Conservation (phyloP, 2,797 vertebrate genomes). For the Rhinella marina region DNA sequence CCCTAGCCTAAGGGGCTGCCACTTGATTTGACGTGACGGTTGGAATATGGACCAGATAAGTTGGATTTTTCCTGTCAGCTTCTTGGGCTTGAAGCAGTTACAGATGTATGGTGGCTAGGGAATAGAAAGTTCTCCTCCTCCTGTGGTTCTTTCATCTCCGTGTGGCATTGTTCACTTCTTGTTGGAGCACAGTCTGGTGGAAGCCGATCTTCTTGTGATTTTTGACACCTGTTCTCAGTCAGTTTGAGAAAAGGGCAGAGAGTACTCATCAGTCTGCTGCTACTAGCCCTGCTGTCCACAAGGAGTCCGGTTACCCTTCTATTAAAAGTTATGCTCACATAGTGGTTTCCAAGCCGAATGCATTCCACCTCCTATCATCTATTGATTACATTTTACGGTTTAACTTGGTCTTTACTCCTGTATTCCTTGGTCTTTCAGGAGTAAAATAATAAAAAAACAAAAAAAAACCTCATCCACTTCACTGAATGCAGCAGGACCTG, state of each 20-base stretch:
- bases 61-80: neutral
- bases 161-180: conserved; percentile 49
- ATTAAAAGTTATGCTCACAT: conserved; percentile 59
- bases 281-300: conserved; percentile 51
- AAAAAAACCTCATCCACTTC: no score
- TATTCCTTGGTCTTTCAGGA: no score
- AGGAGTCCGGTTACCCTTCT: conserved; percentile 61
- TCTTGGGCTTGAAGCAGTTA: neutral
- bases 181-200: conserved; percentile 40
- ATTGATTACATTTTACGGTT: neutral
- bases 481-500: no score
- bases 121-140: neutral
- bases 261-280: conserved; percentile 33
- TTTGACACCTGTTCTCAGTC: conserved; percentile 58
- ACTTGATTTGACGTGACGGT: no score
- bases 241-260: conserved; percentile 53
- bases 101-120: neutral
- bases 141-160: neutral
- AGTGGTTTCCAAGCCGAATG: conserved; percentile 26
- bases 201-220: conserved; percentile 58
- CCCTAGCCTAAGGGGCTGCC: no score
- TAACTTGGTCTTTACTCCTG: no score
- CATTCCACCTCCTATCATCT: neutral
- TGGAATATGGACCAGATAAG: neutral
- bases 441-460: no score